Percentiles rank a stretch among this genome's conserved stretches.
phyloP scores from a whole-genome alignment of 2,797 vertebrate genomes.

The Numenius phaeopus region DNA sequence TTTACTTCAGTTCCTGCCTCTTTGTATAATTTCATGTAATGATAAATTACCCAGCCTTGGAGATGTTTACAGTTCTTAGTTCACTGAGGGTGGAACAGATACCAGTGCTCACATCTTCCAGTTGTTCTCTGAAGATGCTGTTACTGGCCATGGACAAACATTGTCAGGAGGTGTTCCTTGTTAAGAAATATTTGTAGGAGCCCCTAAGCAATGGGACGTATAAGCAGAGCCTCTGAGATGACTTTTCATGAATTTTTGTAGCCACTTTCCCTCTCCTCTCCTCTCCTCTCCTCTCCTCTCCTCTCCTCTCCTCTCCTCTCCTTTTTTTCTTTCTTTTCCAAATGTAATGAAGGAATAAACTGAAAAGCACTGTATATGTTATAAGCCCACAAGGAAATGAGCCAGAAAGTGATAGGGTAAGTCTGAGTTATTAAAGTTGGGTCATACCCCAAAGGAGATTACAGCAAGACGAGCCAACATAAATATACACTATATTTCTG shows the following conservation, averaged over 20 bases:
- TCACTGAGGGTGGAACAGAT: neutral
- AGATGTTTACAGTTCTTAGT: neutral
- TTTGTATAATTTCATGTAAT: neutral
- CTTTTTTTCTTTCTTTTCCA: neutral
- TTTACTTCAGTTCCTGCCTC: slow-evolving; percentile 18
- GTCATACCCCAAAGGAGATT: slow-evolving; percentile 47
- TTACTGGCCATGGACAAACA: neutral
- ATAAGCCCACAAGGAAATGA: slow-evolving; percentile 30
- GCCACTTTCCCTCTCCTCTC: neutral
- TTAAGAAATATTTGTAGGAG: slow-evolving; percentile 11
- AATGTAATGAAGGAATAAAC: neutral
- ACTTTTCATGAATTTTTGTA: neutral
- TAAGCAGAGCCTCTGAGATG: neutral
- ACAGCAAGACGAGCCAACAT: slow-evolving; percentile 34
- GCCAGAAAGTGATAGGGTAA: slow-evolving; percentile 45
- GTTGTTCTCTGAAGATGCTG: neutral
- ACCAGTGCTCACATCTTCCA: neutral
- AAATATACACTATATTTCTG: slow-evolving; percentile 46
- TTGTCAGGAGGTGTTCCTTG: neutral
- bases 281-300: too few relatives aligned
- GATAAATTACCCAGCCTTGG: slow-evolving; percentile 6
- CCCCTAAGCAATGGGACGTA: neutral
- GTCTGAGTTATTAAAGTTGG: slow-evolving; percentile 38
- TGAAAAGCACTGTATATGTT: neutral
- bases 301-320: neutral